Evolutionary conservation across 2,797 vertebrate genomes (phyloP), one percentile per base, ranked within the genome.

Genomic region (Lepidocolaptes lacrymiger): DNA sequence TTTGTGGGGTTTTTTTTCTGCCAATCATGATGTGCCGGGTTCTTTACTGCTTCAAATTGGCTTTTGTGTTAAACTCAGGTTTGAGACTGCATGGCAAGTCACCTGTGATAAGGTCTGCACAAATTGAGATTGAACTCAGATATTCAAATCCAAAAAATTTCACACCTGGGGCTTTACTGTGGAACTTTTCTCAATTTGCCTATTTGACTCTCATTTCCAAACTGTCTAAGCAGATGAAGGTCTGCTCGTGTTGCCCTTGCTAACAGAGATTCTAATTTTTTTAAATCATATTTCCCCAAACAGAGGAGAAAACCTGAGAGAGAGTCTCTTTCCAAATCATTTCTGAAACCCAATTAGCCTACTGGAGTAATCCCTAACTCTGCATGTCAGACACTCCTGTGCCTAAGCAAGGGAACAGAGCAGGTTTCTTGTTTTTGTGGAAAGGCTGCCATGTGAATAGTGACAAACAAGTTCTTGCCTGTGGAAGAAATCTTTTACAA

Each of bases 391-490:
- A 73, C 27, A 23, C 55, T n/a, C 14, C 54, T 28, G 43, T 52
- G 73, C 55, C 73, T 74, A 41, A 93, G 74, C 71, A 71, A 74
- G 68, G 78, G 74, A 82, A 24, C 41, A 48, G 88, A 79, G 56
- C 14, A 5, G 48, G 71, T 28, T 56, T 48, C 85, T 59, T 91
- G 83, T 24, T 89, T 88, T 79, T 49, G 21, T 85, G 82, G 68
- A 27, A 72, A 77, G 52, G 51, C 80, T 93, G 79, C 71, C 5
- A 1, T 41, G 81, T 75, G 89, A 90, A 49, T 37, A 89, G 92
- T 54, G 79, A 91, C 94, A 96, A 94, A 93, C 89, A 96, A 88
- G 48, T 39, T 89, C 49, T 92, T 84, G 95, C 95, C 92, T 41
- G 82, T 76, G 80, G 94, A 93, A 86, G 22, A 94, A 83, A 84